phyloP scores from a whole-genome alignment of 2,113 vertebrate genomes.

The Pogonocichla stellata region DNA sequence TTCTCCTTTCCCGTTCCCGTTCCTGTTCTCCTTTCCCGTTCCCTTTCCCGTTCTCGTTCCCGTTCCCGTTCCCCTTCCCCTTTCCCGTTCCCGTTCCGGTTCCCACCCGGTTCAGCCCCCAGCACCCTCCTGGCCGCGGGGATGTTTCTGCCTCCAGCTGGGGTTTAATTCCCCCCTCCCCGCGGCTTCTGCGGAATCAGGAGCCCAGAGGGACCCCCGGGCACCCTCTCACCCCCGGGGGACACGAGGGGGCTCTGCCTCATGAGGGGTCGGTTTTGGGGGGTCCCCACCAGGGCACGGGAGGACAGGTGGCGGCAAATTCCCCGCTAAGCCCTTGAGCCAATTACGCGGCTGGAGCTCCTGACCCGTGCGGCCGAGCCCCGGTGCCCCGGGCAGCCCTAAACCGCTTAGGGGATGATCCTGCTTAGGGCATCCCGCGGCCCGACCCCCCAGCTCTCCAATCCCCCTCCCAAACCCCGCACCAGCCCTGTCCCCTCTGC shows the following conservation, averaged over 20 bases:
- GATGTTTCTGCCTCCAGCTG: not conserved
- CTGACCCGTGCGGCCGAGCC: not conserved
- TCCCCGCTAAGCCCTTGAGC: not conserved
- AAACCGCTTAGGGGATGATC: conserved; percentile 24
- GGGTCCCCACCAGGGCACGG: not conserved
- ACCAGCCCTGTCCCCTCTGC: not conserved
- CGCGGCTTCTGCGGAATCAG: not conserved
- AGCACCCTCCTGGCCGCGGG: not conserved
- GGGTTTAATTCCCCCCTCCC: conserved; percentile 15
- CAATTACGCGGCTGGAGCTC: not conserved
- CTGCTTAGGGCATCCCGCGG: not conserved
- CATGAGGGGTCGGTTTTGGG: not conserved
- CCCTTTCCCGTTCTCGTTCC: no score
- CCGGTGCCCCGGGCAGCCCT: not conserved
- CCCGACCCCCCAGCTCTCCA: rapidly evolving
- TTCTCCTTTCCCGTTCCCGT: no score
- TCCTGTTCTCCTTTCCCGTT: no score
- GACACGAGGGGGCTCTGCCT: not conserved
- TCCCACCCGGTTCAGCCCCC: not conserved
- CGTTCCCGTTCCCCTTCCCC: no score
- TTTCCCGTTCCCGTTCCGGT: not conserved
- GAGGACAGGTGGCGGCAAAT: not conserved
- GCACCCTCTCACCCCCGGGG: not conserved
- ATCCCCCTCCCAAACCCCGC: no score
- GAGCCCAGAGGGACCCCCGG: not conserved